Conservation (phyloP, 2,888 invertebrate species). For the Gastrophysa polygoni region DNA sequence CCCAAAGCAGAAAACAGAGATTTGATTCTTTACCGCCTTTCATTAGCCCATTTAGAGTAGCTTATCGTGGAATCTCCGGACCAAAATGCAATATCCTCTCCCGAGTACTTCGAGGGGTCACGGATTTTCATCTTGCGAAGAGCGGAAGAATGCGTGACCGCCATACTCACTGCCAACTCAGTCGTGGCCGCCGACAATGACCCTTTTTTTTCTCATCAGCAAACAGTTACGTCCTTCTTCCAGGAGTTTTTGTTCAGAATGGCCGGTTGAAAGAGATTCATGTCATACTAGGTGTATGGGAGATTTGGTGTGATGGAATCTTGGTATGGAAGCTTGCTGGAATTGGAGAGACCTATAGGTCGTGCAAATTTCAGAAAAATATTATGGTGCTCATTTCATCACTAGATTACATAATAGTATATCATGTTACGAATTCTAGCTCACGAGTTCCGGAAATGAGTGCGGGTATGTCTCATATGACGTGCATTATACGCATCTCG, state of each 20-base stretch:
- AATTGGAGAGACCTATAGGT: no score
- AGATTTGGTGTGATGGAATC: not conserved
- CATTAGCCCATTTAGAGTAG: not conserved
- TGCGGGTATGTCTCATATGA: no score
- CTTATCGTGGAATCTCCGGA: not conserved
- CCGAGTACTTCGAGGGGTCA: not conserved
- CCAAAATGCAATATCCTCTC: not conserved
- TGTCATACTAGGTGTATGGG: not conserved
- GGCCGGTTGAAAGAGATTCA: not conserved
- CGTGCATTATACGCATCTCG: no score
- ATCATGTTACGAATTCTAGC: no score
- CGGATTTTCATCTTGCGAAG: constrained; percentile 3
- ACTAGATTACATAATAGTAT: no score
- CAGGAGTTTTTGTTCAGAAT: constrained; percentile 1
- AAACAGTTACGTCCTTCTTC: constrained; percentile 5
- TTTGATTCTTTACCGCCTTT: not conserved
- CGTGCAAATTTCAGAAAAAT: no score
- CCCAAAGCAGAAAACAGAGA: not conserved
- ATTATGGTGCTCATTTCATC: no score
- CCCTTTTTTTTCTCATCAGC: constrained; percentile 7
- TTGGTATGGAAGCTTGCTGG: no score
- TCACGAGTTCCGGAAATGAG: no score
- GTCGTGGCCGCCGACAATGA: constrained; percentile 9
- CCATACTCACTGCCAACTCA: constrained; percentile 4
- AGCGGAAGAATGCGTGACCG: constrained; percentile 15